phyloP scores from a whole-genome alignment of 2,888 invertebrate species.

The Globia sparganii region DNA sequence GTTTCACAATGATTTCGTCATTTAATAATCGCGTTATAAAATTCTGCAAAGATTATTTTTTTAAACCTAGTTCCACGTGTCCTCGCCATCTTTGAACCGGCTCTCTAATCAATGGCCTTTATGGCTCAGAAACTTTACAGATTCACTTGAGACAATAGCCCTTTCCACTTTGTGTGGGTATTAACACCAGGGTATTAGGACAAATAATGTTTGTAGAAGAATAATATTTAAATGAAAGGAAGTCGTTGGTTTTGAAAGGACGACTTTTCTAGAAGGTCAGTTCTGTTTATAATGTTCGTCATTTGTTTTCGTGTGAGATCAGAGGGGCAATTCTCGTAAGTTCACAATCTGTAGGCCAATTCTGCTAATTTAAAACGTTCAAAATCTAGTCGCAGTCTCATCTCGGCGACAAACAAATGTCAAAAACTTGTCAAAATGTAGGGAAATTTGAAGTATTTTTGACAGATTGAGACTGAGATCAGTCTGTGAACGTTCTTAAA shows the following conservation, averaged over 20 bases:
- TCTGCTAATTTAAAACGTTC: no score
- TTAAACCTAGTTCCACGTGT: background rate
- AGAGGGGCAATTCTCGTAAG: no score
- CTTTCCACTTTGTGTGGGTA: slow-evolving; percentile 13
- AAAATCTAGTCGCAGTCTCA: no score
- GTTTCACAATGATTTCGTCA: background rate
- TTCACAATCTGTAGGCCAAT: no score
- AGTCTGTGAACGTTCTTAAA: no score
- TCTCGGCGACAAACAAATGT: no score
- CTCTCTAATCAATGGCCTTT: slow-evolving; percentile 41
- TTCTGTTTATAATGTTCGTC: background rate
- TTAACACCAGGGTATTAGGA: slow-evolving; percentile 18
- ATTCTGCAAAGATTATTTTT: background rate
- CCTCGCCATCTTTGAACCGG: background rate
- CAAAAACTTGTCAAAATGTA: no score
- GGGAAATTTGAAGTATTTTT: no score
- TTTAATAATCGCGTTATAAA: background rate
- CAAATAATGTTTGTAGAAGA: background rate
- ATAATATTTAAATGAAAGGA: slow-evolving; percentile 8
- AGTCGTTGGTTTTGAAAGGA: background rate
- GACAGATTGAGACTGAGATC: no score
- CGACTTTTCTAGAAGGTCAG: background rate
- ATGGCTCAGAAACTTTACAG: slow-evolving; percentile 38
- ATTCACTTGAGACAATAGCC: slow-evolving; percentile 41
- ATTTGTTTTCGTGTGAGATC: background rate